These are phyloP conservation scores for Ylistrum balloti DNA, from an alignment of 1,140 invertebrate genomes.

Conservation along the genomic window DNA sequence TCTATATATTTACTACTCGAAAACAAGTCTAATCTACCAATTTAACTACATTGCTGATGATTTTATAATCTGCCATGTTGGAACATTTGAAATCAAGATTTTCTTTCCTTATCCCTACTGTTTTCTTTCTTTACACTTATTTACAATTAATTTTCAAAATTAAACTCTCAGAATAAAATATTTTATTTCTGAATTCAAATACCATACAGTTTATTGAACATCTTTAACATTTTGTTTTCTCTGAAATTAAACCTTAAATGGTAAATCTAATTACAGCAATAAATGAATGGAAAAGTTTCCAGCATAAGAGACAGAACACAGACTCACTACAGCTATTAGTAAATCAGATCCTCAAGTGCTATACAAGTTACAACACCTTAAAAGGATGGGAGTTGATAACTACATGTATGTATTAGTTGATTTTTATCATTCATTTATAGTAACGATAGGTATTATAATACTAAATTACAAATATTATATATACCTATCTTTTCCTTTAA, in stretches of 20 bases:
- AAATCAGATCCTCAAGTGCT: background rate
- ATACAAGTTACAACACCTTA: background rate
- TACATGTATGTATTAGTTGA: background rate
- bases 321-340: background rate
- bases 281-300: background rate
- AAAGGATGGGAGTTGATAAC: background rate
- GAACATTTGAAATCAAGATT: background rate
- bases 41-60: background rate
- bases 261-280: background rate
- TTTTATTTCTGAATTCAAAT: too few relatives aligned
- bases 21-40: background rate
- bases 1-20: background rate
- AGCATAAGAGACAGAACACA: background rate
- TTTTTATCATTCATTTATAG: background rate
- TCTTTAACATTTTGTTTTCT: too few relatives aligned
- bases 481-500: too few relatives aligned
- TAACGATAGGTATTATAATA: too few relatives aligned
- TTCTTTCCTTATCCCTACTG: too few relatives aligned
- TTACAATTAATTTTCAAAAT: too few relatives aligned
- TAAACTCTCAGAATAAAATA: too few relatives aligned
- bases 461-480: too few relatives aligned
- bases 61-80: background rate
- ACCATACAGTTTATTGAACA: too few relatives aligned
- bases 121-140: background rate
- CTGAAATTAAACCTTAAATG: too few relatives aligned